Base-by-base conservation (phyloP, 2,888 invertebrate genomes). In the Trissonchulus sp. region DNA sequence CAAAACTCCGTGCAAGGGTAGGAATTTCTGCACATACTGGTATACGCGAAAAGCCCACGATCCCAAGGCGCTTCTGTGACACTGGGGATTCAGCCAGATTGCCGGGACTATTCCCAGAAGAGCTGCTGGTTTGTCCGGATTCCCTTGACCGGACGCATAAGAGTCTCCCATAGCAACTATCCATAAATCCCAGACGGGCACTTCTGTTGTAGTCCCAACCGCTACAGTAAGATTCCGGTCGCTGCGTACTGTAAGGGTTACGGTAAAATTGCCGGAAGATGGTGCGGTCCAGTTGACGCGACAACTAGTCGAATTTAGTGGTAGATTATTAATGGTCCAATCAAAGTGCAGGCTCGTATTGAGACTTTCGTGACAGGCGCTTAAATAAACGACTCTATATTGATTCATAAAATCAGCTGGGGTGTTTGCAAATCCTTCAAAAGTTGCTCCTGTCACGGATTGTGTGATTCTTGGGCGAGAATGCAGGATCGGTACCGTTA, bases 131-230 rank as follows among this genome's bases (percentile, higher is more conserved):
- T 33, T 23, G 65, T 81, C 81, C 1, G 82, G 82, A 78, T 80
- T 81, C 18, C 82, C 82, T 76, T 82, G 81, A 30, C 82, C 82
- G 1, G 82, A 81, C 0, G 81, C 80, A 77, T 80, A 82, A 0
- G 82, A 82, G 75, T 82, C 82, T 0, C 82, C 82, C 23, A 82
- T 72, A 0, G 80, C 79, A 0, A 79, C 81, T 1, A 82, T 72
- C 82, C 82, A 82, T 28, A 77, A 34, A 68, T 77, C 77, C n/a
- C 31, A 18, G 18, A 75, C 31, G 2, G 30, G 31, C 48, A 71
- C n/a, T n/a, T n/a, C n/a, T n/a, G n/a, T n/a, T n/a, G n/a, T n/a
- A n/a, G n/a, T n/a, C n/a, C n/a, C n/a, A n/a, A n/a, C n/a, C n/a
- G n/a, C n/a, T n/a, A n/a, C n/a, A n/a, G n/a, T n/a, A n/a, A n/a